Base-by-base conservation (phyloP, 1,140 invertebrate species). In the Heliconius congener region DNA sequence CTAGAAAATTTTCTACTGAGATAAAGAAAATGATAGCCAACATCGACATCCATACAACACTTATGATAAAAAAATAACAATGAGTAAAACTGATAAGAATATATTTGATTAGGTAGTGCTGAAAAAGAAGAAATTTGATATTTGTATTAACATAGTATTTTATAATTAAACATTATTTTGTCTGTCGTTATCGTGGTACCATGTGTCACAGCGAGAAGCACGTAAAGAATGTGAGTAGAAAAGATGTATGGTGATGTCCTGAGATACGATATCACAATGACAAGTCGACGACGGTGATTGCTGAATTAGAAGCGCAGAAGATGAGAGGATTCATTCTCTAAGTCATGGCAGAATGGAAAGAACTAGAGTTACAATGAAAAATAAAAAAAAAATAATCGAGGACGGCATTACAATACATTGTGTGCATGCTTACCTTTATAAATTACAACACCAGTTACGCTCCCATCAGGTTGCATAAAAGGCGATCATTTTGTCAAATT, bases 371-470 rank as follows among this genome's bases (percentile, higher is more conserved):
- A 82, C 73, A 76, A 84, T 78, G 80, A 81, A 39, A 82, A 85
- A 76, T 72, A 80, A 84, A 66, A 11, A 27, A 57, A 11, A 66
- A 83, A 82, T 79, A 52, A 77, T 73, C 37, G 82, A 88, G 81
- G 83, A 76, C 86, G 84, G 81, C 74, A 86, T 86, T 86, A 90
- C 85, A 82, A 86, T 93, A 93, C 90, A 90, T 91, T 90, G 86
- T 89, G 85, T 94, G 93, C 92, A 94, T 93, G 93, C 93, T 94
- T 94, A 94, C 93, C 93, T 94, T 94, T 92, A 92, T 90, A 93
- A 94, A 91, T 93, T 91, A 93, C 87, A 91, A 92, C 90, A 93
- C 93, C 91, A 94, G 88, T 93, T 94, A 94, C 91, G 93, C 92
- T 92, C 89, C 93, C 93, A 90, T 88, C 86, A 89, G 93, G 93